These are phyloP conservation scores for Drosophila koepferae DNA, from an alignment of 2,888 invertebrate genomes.

Conservation along the genomic window DNA sequence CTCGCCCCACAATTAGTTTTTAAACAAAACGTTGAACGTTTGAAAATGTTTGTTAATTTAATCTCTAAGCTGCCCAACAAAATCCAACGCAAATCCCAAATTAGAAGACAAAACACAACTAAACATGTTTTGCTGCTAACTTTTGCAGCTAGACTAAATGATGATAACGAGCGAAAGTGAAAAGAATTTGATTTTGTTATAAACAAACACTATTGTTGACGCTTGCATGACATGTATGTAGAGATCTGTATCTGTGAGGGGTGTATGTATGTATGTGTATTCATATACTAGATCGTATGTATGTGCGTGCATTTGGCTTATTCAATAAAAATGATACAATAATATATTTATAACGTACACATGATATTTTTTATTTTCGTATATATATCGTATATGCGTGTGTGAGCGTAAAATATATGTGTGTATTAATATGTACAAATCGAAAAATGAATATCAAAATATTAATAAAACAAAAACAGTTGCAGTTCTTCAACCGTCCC, in stretches of 20 bases:
- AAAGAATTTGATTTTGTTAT: constrained; percentile 14
- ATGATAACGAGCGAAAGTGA: constrained; percentile 16
- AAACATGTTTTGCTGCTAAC: constrained; percentile 49
- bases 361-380: constrained; percentile 35
- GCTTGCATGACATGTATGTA: constrained; percentile 3
- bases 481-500: constrained; percentile 51
- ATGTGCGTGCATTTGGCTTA: constrained; percentile 31
- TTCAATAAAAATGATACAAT: constrained; percentile 48
- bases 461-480: constrained; percentile 36
- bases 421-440: neutral
- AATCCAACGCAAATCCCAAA: constrained; percentile 34
- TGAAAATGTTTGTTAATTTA: constrained; percentile 44
- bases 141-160: constrained; percentile 16
- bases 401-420: constrained; percentile 4
- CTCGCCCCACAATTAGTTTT: constrained; percentile 14
- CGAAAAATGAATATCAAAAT: constrained; percentile 1
- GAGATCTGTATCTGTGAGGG: neutral
- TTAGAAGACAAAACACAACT: neutral
- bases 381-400: constrained; percentile 7
- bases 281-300: constrained; percentile 9
- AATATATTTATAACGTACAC: constrained; percentile 44
- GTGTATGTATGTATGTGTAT: neutral
- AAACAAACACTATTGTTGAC: constrained; percentile 29
- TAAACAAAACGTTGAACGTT: constrained; percentile 39
- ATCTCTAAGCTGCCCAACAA: constrained; percentile 38